phyloP scores from a whole-genome alignment of 2,797 vertebrate species.

The Acrocephalus scirpaceus region DNA sequence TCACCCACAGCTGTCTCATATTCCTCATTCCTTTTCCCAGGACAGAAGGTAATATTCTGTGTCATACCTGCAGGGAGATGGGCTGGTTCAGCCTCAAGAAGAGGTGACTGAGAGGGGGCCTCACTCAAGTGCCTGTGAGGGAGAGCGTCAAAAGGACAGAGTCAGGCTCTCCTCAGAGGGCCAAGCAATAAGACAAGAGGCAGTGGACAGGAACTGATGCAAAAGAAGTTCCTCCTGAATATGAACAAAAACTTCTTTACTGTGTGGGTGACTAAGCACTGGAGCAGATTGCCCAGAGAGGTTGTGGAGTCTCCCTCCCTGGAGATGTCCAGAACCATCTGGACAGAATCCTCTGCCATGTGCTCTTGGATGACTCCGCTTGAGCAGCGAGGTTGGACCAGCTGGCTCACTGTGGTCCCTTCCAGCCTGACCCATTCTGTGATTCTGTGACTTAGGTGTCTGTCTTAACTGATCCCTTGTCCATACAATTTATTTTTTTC shows the following conservation, averaged over 20 bases:
- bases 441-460: background rate
- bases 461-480: background rate
- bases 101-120: background rate
- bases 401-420: no score
- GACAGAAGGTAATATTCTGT: background rate
- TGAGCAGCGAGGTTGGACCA: background rate
- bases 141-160: background rate
- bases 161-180: background rate
- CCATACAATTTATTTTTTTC: background rate
- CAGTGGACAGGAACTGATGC: background rate
- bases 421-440: background rate
- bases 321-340: background rate
- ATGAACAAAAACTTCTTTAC: background rate
- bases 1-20: background rate
- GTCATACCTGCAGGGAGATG: background rate
- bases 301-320: no score
- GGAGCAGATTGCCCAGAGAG: background rate
- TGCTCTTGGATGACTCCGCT: background rate
- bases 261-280: fast-evolving
- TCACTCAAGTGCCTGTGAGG: background rate
- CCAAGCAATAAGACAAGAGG: background rate
- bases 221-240: background rate
- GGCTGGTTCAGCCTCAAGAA: background rate
- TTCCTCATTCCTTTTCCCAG: background rate
- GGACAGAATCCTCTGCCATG: background rate